phyloP scores from a whole-genome alignment of 2,888 invertebrate species.

The Zygaena filipendulae region DNA sequence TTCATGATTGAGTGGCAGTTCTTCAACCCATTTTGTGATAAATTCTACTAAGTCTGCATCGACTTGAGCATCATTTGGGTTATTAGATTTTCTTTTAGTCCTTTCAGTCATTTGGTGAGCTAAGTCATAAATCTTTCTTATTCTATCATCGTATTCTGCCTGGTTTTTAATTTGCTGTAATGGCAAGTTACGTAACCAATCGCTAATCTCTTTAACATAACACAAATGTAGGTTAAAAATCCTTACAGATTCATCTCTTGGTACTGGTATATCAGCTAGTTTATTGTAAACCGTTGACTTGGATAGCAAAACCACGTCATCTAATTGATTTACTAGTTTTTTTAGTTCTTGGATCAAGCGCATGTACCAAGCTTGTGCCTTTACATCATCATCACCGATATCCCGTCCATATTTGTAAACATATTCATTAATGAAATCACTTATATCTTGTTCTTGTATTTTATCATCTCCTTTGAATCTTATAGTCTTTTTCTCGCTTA shows the following conservation, averaged over 20 bases:
- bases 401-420: constrained; percentile 27
- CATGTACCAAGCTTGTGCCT: constrained; percentile 32
- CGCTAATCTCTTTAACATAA: constrained; percentile 35
- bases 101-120: constrained; percentile 28
- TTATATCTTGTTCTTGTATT: constrained; percentile 24
- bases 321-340: constrained; percentile 22
- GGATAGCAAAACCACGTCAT: constrained; percentile 17
- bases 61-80: constrained; percentile 13
- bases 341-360: constrained; percentile 31
- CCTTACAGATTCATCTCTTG: constrained; percentile 23
- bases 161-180: constrained; percentile 21
- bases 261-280: constrained; percentile 21
- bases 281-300: constrained; percentile 25
- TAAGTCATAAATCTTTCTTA: constrained; percentile 29
- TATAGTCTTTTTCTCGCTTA: constrained; percentile 1
- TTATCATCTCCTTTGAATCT: constrained; percentile 12
- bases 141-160: constrained; percentile 19
- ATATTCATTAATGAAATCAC: constrained; percentile 32
- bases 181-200: constrained; percentile 40
- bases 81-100: constrained; percentile 14
- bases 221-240: constrained; percentile 26
- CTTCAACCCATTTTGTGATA: constrained; percentile 28
- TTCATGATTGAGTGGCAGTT: constrained; percentile 26
- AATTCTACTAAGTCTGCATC: constrained; percentile 24
- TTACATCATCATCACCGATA: constrained; percentile 31